Conservation (phyloP, 2,113 vertebrate genomes). For the Myocastor coypus region DNA sequence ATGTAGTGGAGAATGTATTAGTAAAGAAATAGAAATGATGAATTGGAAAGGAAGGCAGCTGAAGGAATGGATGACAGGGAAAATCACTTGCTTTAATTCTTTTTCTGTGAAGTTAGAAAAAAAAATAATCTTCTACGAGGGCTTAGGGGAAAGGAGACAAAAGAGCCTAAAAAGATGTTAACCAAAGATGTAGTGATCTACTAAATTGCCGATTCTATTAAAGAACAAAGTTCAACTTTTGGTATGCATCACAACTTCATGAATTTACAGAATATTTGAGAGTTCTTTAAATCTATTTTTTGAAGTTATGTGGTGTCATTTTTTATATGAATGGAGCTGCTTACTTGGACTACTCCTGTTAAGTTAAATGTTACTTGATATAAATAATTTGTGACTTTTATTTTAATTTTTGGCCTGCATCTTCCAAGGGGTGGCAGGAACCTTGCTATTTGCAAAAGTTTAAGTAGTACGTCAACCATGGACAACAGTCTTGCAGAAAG, state of each 20-base stretch:
- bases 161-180: background rate
- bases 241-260: conserved; percentile 2
- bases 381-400: conserved; percentile 44
- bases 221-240: conserved; percentile 34
- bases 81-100: background rate
- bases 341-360: background rate
- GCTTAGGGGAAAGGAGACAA: background rate
- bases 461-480: conserved; percentile 35
- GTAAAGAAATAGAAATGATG: background rate
- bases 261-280: conserved; percentile 43
- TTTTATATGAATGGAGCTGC: background rate
- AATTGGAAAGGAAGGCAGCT: background rate
- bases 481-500: background rate
- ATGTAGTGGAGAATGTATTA: background rate
- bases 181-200: conserved; percentile 13
- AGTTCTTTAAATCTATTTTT: background rate
- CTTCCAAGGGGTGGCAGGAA: background rate
- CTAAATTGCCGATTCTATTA: conserved; percentile 17
- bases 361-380: conserved; percentile 57
- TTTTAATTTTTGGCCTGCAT: conserved; percentile 39
- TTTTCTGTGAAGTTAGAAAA: background rate
- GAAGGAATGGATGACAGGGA: background rate
- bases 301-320: background rate
- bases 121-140: background rate
- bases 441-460: conserved; percentile 19